Conservation (phyloP, 2,888 invertebrate species). For the Tuta absoluta region DNA sequence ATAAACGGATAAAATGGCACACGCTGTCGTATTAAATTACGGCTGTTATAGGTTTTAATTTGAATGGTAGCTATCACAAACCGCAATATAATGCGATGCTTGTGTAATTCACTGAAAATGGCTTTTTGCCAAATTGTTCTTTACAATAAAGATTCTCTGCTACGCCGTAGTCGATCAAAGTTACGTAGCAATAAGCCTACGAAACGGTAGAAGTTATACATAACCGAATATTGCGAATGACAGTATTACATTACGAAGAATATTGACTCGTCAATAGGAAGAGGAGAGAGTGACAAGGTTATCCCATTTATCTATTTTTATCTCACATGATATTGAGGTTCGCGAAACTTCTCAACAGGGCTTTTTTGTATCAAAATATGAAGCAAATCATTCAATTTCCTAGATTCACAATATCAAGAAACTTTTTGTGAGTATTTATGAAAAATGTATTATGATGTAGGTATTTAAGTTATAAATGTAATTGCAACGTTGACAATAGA, state of each 20-base stretch:
- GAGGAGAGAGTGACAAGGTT: conserved; percentile 3
- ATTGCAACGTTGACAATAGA: too few species aligned
- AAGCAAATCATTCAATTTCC: not conserved
- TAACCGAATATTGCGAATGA: not conserved
- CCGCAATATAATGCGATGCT: too few species aligned
- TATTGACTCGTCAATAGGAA: not conserved
- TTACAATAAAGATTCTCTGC: not conserved
- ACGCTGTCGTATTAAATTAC: too few species aligned
- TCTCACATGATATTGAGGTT: not conserved
- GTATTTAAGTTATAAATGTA: too few species aligned
- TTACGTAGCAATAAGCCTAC: not conserved
- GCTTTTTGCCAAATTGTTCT: too few species aligned
- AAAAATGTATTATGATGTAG: too few species aligned
- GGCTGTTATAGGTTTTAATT: too few species aligned
- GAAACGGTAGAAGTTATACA: not conserved
- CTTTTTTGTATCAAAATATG: not conserved
- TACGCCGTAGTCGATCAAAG: not conserved
- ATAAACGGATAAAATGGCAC: too few species aligned
- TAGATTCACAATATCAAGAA: too few species aligned
- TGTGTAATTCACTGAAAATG: too few species aligned
- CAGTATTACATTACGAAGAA: not conserved
- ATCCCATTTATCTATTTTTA: conserved; percentile 3
- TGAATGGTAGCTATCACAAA: too few species aligned
- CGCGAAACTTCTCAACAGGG: not conserved
- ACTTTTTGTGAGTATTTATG: too few species aligned